Evolutionary conservation across 2,888 invertebrate species (phyloP).

Genomic region (Sisyra nigra): DNA sequence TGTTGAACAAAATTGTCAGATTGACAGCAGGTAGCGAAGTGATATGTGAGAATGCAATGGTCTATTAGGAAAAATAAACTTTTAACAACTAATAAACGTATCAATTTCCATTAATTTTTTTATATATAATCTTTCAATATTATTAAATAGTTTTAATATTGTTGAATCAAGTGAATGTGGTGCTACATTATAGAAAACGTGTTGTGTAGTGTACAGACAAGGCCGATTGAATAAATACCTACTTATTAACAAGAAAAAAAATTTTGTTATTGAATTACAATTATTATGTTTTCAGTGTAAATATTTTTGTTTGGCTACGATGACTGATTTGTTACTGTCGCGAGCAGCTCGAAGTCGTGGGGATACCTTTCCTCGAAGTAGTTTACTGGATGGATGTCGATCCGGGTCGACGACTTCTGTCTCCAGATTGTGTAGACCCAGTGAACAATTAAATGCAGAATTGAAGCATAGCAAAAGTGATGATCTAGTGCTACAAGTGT

Average conservation of each 20-base stretch:
- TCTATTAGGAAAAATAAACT: too few relatives aligned
- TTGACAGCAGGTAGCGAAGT: not conserved
- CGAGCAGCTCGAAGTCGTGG: slow-evolving; percentile 21
- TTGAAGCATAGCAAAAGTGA: slow-evolving; percentile 34
- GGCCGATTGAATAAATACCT: too few relatives aligned
- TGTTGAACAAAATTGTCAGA: slow-evolving; percentile 3
- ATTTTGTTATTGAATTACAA: not conserved
- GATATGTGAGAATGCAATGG: too few relatives aligned
- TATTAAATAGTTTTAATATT: too few relatives aligned
- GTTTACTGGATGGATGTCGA: slow-evolving; percentile 25
- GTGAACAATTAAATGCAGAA: slow-evolving; percentile 26
- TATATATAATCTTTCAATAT: too few relatives aligned
- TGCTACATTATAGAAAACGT: too few relatives aligned
- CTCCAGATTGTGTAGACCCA: slow-evolving; percentile 19
- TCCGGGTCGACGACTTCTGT: slow-evolving; percentile 11
- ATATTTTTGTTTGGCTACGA: slow-evolving; percentile 11
- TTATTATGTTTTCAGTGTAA: too few relatives aligned
- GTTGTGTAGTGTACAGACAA: too few relatives aligned
- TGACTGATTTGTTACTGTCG: slow-evolving; percentile 27
- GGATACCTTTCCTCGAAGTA: slow-evolving; percentile 27
- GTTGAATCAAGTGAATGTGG: too few relatives aligned
- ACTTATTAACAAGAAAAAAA: not conserved
- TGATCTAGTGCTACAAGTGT: slow-evolving; percentile 31
- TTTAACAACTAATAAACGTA: too few relatives aligned
- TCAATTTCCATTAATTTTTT: too few relatives aligned